Evolutionary conservation across 2,888 invertebrate genomes (phyloP).

Genomic region (Noctuana brunneofusca): DNA sequence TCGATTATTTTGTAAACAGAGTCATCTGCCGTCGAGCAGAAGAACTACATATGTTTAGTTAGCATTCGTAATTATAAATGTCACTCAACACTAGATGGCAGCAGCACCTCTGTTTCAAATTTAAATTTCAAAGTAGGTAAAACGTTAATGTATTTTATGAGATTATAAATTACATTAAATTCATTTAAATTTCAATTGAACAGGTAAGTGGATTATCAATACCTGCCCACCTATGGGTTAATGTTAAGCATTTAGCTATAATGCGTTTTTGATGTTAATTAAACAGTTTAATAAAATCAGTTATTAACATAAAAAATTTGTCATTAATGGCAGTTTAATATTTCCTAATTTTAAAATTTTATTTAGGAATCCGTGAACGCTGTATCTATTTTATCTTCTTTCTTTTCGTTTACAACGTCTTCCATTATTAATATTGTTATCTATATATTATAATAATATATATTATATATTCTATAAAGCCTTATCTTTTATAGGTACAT

Average conservation of each 20-base stretch:
- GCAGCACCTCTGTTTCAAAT: neutral
- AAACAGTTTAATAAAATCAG: neutral
- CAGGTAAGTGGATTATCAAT: neutral
- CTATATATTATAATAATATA: too few relatives aligned
- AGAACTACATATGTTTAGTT: neutral
- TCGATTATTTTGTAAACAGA: neutral
- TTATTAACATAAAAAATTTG: neutral
- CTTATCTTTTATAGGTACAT: too few relatives aligned
- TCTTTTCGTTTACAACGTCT: too few relatives aligned
- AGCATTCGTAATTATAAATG: neutral
- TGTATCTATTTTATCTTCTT: too few relatives aligned
- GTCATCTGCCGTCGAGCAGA: neutral
- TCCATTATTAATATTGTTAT: too few relatives aligned
- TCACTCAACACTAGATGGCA: neutral
- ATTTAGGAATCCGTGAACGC: neutral
- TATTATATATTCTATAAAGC: too few relatives aligned
- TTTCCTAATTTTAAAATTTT: neutral
- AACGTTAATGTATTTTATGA: slow-evolving; percentile 15
- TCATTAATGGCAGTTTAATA: neutral
- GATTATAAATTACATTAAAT: slow-evolving; percentile 18
- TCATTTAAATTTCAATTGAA: slow-evolving; percentile 17
- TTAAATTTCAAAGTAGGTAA: neutral
- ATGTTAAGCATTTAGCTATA: neutral
- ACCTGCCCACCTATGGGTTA: neutral
- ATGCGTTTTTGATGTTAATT: slow-evolving; percentile 8